Evolutionary conservation across 2,797 vertebrate species (phyloP).

Genomic region (Ptychobarbus kaznakovi): DNA sequence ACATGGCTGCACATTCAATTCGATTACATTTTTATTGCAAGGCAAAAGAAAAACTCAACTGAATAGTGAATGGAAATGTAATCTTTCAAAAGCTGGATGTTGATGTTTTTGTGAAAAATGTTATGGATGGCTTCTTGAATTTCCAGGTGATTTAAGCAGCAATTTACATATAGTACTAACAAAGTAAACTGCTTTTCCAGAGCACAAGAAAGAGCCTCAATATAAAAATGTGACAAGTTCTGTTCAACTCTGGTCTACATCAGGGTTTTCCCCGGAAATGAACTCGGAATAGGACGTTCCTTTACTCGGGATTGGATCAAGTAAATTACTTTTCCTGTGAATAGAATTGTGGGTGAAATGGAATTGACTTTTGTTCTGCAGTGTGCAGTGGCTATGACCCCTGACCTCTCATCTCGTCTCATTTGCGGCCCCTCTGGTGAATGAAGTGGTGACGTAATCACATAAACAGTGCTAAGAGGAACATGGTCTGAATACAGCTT

Average conservation of each 20-base stretch:
- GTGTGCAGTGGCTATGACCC: slow-evolving; percentile 26
- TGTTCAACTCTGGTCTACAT: slow-evolving; percentile 16
- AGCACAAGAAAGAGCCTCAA: slow-evolving; percentile 12
- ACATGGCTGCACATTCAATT: slow-evolving; percentile 31
- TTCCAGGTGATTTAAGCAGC: slow-evolving; percentile 26
- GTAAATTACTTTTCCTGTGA: slow-evolving; percentile 41
- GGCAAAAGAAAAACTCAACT: not conserved
- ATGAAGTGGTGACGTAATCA: slow-evolving; percentile 30
- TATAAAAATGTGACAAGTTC: slow-evolving; percentile 27
- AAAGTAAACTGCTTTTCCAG: slow-evolving; percentile 6
- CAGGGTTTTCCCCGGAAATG: slow-evolving; percentile 11
- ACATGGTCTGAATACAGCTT: slow-evolving; percentile 8
- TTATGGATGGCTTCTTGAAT: slow-evolving; percentile 32
- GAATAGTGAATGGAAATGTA: slow-evolving; percentile 43
- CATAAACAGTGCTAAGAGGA: not conserved
- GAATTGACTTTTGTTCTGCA: slow-evolving; percentile 43
- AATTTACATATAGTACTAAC: slow-evolving; percentile 20
- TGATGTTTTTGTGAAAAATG: slow-evolving; percentile 32
- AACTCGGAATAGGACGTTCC: not conserved
- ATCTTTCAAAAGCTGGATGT: slow-evolving; percentile 26
- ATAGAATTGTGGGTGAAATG: slow-evolving; percentile 46
- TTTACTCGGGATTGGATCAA: slow-evolving; percentile 23
- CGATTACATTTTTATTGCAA: slow-evolving; percentile 13
- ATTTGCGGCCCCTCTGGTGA: slow-evolving; percentile 45
- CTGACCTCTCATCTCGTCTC: slow-evolving; percentile 50